Evolutionary conservation across 2,888 invertebrate genomes (phyloP), one percentile per base, ranked within the genome.

Genomic region (Polydrusus cervinus): DNA sequence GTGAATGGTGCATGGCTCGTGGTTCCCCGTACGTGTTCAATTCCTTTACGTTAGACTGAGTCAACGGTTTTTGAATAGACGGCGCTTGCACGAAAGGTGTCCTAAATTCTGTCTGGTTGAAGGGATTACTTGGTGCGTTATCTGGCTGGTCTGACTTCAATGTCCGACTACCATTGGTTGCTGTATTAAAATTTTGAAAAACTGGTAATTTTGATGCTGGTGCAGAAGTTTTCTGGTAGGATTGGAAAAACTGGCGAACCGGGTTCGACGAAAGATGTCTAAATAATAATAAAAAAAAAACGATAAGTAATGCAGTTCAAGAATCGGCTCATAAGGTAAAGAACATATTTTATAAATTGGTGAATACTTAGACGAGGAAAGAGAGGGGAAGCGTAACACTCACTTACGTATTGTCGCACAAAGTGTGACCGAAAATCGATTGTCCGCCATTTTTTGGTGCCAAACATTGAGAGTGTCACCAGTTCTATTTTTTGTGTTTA

Each of bases 191-290:
- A 53, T 65, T 70, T 71, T 72, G 78, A 78, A 79, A 77, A 75
- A 78, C 30, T 71, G 81, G 77, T 72, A 77, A 78, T 78, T 45
- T 64, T 78, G 66, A 72, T 77, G 79, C 62, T 79, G 81, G 68
- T 72, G 79, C 78, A 82, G 82, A 34, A 65, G 80, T 47, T 61
- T 76, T 68, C 64, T 57, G 70, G 66, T 65, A 79, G 65, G 83
- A 81, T 62, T 82, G 78, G 77, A 84, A 84, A 77, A 83, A 83
- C 68, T 83, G 83, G 62, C 83, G 81, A 57, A 83, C 78, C 18
- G 82, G 80, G 78, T 75, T 81, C 74, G 80, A 81, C 66, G 79
- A 80, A 62, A 77, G 71, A 79, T 81, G 80, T 84, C 84, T 84
- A 81, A 55, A 10, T 13, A 69, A n/a, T n/a, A 68, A 25, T 60